These are phyloP conservation scores for Drosophila kanekoi DNA, from an alignment of 2,888 invertebrate species.

Conservation along the genomic window DNA sequence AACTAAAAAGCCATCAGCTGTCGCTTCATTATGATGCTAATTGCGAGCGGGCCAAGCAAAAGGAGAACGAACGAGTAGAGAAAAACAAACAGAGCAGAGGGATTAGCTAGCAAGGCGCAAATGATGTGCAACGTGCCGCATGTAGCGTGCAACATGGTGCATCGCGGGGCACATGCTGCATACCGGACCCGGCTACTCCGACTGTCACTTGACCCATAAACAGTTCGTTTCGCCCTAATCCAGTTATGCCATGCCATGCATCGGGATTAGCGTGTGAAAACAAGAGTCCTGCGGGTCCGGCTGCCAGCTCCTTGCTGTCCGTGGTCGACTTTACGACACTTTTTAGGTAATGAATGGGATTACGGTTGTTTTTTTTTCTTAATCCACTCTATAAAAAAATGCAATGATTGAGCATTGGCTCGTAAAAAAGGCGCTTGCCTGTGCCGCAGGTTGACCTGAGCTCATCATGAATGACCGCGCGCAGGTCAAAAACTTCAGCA, in stretches of 20 bases:
- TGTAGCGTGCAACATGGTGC: slow-evolving; percentile 21
- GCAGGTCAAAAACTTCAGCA: slow-evolving; percentile 53
- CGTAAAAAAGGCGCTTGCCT: slow-evolving; percentile 59
- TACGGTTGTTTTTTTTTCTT: slow-evolving; percentile 64
- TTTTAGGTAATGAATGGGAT: slow-evolving; percentile 80
- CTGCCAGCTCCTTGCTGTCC: slow-evolving; percentile 3
- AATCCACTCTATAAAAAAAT: slow-evolving; percentile 74
- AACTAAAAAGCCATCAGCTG: slow-evolving; percentile 64
- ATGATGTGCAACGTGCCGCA: slow-evolving; percentile 33
- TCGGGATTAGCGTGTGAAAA: slow-evolving; percentile 64
- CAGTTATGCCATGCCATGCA: slow-evolving; percentile 63
- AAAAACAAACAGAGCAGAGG: slow-evolving; percentile 36
- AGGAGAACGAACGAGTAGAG: neutral
- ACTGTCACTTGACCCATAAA: slow-evolving; percentile 65
- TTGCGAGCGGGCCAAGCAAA: slow-evolving; percentile 50
- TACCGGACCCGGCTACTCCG: no score
- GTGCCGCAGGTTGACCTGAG: slow-evolving; percentile 9
- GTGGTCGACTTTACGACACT: slow-evolving; percentile 58
- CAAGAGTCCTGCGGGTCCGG: slow-evolving; percentile 8
- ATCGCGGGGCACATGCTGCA: slow-evolving; percentile 1
- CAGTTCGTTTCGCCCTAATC: slow-evolving; percentile 63
- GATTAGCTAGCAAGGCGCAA: slow-evolving; percentile 62
- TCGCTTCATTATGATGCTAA: slow-evolving; percentile 68
- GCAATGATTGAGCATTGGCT: no score
- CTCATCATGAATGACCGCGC: slow-evolving; percentile 67